Conservation (phyloP, 2,888 invertebrate genomes). For the Ophonus ardosiacus region DNA sequence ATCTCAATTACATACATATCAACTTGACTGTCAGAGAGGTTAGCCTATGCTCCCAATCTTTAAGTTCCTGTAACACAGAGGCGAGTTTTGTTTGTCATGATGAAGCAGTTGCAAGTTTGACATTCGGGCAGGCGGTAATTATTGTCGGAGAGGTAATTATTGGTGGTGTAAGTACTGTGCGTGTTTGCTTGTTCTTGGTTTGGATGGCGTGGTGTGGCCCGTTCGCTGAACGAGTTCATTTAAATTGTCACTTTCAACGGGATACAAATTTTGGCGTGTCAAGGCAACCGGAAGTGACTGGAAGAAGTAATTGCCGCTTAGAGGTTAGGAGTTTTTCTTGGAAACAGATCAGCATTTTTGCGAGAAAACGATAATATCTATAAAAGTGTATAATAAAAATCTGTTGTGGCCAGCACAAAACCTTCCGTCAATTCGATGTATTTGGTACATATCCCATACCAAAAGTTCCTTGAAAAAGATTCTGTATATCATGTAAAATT, state of each 20-base stretch:
- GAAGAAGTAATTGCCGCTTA: slow-evolving; percentile 12
- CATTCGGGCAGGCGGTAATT: slow-evolving; percentile 73
- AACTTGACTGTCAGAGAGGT: slow-evolving; percentile 67
- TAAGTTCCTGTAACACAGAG: slow-evolving; percentile 10
- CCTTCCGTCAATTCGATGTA: too few relatives aligned
- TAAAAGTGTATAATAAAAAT: too few relatives aligned
- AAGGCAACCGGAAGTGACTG: slow-evolving; percentile 37
- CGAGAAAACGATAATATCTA: background rate
- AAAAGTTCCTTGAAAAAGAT: too few relatives aligned
- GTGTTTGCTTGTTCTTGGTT: slow-evolving; percentile 70
- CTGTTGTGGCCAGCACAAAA: too few relatives aligned
- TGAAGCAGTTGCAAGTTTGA: slow-evolving; percentile 69
- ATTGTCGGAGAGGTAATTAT: slow-evolving; percentile 71
- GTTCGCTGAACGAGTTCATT: slow-evolving; percentile 65
- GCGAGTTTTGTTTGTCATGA: slow-evolving; percentile 64
- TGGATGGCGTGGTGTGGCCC: slow-evolving; percentile 68
- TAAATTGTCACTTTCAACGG: slow-evolving; percentile 67
- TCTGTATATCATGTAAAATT: too few relatives aligned
- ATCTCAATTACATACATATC: slow-evolving; percentile 73
- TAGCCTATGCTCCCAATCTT: background rate
- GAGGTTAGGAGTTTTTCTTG: slow-evolving; percentile 1
- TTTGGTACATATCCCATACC: too few relatives aligned
- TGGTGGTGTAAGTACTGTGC: slow-evolving; percentile 71
- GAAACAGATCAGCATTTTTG: background rate
- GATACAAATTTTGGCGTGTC: slow-evolving; percentile 66